Evolutionary conservation across 2,113 vertebrate genomes (phyloP), one percentile per base, ranked within the genome.

Genomic region (Colinus virginianus): DNA sequence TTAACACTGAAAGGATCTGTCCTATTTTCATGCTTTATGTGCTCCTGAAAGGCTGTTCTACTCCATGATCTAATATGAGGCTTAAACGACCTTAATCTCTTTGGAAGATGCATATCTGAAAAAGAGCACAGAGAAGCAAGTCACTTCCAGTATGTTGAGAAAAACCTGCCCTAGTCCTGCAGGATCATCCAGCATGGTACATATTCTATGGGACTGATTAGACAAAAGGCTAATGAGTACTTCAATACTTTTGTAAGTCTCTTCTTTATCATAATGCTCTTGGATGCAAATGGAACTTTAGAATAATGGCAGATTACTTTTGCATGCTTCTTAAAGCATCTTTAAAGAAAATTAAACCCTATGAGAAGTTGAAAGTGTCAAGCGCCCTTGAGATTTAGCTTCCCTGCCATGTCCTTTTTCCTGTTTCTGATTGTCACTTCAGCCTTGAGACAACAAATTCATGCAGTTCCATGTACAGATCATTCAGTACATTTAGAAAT

Each of bases 401-500:
- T 90, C 18, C n/a, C 28, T 70, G 34, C 18, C 43, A 76, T 84
- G 84, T 84, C 74, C 28, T 96, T 74, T 86, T 36, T 18, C n/a
- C 4, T 36, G 23, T n/a, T 36, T 59, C 30, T 30, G 32, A 18
- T 38, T 88, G 58, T 64, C 45, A 38, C 49, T 82, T 71, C 36
- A 66, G 36, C 25, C 59, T 72, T 55, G 83, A 81, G 78, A 84
- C 3, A 61, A n/a, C 5, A 82, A 43, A 53, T 64, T 64, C 62
- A 18, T 80, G 46, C 32, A 62, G 43, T 72, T 84, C 34, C 32
- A 36, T 4, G 32, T 34, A 77, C 45, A 71, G 19, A 90, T 67
- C 3, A 84, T 86, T 89, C 85, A 64, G 90, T 38, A 81, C 71
- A 81, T 69, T 61, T 45, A 90, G 84, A 80, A 84, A 88, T 51